Percentiles rank a stretch among this genome's conserved stretches.
Evolutionary conservation across 1,140 invertebrate species (phyloP).

Genomic region (Anoplophora glabripennis): DNA sequence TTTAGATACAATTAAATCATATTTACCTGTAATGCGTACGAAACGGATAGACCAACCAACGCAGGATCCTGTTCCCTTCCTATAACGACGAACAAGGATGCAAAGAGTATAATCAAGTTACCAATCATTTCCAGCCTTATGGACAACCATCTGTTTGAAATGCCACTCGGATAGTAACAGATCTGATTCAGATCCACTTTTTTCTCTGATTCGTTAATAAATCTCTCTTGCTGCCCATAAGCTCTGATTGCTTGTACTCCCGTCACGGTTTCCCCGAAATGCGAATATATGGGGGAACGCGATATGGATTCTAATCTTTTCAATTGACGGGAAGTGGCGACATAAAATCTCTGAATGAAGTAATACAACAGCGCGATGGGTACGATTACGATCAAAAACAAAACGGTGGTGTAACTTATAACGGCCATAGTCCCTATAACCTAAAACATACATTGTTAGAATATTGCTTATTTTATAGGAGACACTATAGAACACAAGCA

Average conservation of each 20-base stretch:
- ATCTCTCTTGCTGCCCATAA: constrained; percentile 69
- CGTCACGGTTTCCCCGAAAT: constrained; percentile 92
- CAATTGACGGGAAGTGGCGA: constrained; percentile 91
- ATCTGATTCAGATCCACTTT: constrained; percentile 87
- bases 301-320: constrained; percentile 94
- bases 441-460: constrained; percentile 52
- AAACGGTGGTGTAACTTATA: constrained; percentile 85
- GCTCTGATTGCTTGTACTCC: constrained; percentile 76
- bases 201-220: constrained; percentile 77
- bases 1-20: too few relatives aligned
- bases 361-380: constrained; percentile 88
- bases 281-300: constrained; percentile 95
- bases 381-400: constrained; percentile 79
- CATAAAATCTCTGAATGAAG: constrained; percentile 92
- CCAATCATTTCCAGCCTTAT: constrained; percentile 89
- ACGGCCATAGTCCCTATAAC: constrained; percentile 85
- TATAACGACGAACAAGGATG: too few relatives aligned
- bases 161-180: constrained; percentile 83
- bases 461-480: too few relatives aligned
- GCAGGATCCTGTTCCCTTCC: too few relatives aligned
- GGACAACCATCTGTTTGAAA: constrained; percentile 89
- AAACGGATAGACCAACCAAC: too few relatives aligned
- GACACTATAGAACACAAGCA: constrained; percentile 1
- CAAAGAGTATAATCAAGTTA: too few relatives aligned
- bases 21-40: too few relatives aligned